A percentile compares a stretch with the other conserved stretches of the same genome.
Conservation (phyloP, 2,888 invertebrate genomes). For the Lymantria dispar region DNA sequence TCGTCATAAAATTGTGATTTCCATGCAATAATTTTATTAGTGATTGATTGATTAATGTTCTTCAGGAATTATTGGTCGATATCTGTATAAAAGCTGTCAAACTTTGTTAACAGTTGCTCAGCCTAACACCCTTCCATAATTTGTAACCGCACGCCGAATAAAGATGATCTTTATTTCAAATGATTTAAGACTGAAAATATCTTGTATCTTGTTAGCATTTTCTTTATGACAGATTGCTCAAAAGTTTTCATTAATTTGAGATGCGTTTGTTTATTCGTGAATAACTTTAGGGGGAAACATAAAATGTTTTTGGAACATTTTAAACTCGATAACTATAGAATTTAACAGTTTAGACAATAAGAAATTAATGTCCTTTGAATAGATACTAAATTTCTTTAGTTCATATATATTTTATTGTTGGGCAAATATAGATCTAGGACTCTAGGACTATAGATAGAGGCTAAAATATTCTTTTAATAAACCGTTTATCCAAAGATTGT, state of each 20-base stretch:
- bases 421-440: too few relatives aligned
- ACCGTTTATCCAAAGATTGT: too few relatives aligned
- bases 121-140: constrained; percentile 21
- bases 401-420: too few relatives aligned
- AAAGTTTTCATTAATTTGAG: constrained; percentile 32
- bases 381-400: too few relatives aligned
- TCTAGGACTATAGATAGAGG: too few relatives aligned
- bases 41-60: constrained; percentile 46
- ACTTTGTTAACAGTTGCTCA: constrained; percentile 37
- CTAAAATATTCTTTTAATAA: too few relatives aligned
- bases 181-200: background rate
- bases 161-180: background rate
- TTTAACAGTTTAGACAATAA: too few relatives aligned
- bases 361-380: too few relatives aligned
- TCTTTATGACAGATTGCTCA: constrained; percentile 29
- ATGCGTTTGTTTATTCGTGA: constrained; percentile 21
- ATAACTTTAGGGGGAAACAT: background rate
- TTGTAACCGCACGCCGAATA: background rate
- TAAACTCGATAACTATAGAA: too few relatives aligned
- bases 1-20: constrained; percentile 20
- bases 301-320: too few relatives aligned
- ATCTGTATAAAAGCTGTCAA: constrained; percentile 45
- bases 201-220: constrained; percentile 12
- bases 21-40: constrained; percentile 33
- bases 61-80: constrained; percentile 36